Evolutionary conservation across 1,140 invertebrate genomes (phyloP).

Genomic region (Temnothorax nylanderi): DNA sequence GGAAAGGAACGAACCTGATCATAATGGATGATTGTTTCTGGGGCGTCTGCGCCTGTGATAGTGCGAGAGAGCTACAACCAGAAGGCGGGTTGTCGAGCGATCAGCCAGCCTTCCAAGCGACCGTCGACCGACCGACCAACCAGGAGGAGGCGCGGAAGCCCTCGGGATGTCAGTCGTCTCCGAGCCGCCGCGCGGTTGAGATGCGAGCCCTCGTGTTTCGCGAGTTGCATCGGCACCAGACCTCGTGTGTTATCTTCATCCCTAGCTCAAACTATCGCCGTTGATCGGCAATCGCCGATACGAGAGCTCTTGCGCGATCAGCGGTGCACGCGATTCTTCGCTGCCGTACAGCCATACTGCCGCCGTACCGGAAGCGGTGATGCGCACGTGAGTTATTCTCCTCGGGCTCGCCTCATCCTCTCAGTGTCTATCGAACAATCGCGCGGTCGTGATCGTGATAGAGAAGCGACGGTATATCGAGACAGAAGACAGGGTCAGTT

Average conservation of each 20-base stretch:
- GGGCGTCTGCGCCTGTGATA: slow-evolving; percentile 79
- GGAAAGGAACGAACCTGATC: neutral
- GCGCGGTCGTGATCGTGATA: slow-evolving; percentile 50
- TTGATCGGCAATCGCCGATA: slow-evolving; percentile 25
- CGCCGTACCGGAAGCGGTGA: neutral
- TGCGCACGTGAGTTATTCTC: slow-evolving; percentile 43
- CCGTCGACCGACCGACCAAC: slow-evolving; percentile 73
- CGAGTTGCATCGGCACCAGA: slow-evolving; percentile 25
- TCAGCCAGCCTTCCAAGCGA: slow-evolving; percentile 45
- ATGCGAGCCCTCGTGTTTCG: slow-evolving; percentile 70
- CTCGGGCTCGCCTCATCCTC: neutral
- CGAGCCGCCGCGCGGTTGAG: slow-evolving; percentile 83
- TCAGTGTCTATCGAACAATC: slow-evolving; percentile 19
- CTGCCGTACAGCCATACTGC: neutral
- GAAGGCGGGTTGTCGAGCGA: slow-evolving; percentile 55
- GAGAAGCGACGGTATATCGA: slow-evolving; percentile 10
- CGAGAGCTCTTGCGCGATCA: slow-evolving; percentile 13
- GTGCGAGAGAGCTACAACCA: slow-evolving; percentile 68
- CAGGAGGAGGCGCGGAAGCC: slow-evolving; percentile 78
- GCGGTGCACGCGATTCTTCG: neutral
- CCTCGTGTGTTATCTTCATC: slow-evolving; percentile 53
- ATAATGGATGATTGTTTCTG: slow-evolving; percentile 75
- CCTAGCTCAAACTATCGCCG: neutral
- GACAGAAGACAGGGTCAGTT: slow-evolving; percentile 42
- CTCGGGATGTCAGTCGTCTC: slow-evolving; percentile 81